Evolutionary conservation across 2,797 vertebrate species (phyloP), one percentile per base, ranked within the genome.

Genomic region (Limnodromus scolopaceus): DNA sequence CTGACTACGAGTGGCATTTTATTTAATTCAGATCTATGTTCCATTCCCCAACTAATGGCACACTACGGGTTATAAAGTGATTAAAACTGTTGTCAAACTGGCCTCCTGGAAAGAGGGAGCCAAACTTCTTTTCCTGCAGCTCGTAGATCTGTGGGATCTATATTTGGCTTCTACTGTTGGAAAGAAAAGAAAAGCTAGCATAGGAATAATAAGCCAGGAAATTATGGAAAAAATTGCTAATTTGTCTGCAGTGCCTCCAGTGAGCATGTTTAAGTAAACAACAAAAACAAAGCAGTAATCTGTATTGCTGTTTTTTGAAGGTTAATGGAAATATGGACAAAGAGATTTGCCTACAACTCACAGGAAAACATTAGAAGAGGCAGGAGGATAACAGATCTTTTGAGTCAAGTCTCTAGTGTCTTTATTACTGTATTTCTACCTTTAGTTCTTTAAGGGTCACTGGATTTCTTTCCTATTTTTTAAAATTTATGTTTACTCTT

Each of bases 1-100:
- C 81, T 91, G 87, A 93, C 84, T 95, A 97, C 90, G 94, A 89
- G 78, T 94, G 93, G 89, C 93, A 97, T 94, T 96, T 95, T 92
- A 87, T 94, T 97, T 98, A 97, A 98, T 94, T 95, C 77, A 83
- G 80, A 93, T 97, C 93, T 96, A 90, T 95, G 96, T 89, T 97
- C 87, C 84, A 38, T 92, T 96, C 90, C 74, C 69, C 93, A 92
- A 89, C 89, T 95, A 94, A 97, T 86, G 84, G 82, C 91, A 93
- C 95, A 94, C 61, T 22, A 28, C 66, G 94, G 93, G 82, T 91
- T 97, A 94, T 87, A 91, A 94, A 97, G 71, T 89, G 94, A 96
- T 96, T 96, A 92, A 92, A 93, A 90, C 36, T 90, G 60, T 95
- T 96, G 93, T 93, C 90, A 96, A 96, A 94, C 53, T 72, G 87